Evolutionary conservation across 2,113 vertebrate species (phyloP).

Genomic region (Hemiscyllium ocellatum): DNA sequence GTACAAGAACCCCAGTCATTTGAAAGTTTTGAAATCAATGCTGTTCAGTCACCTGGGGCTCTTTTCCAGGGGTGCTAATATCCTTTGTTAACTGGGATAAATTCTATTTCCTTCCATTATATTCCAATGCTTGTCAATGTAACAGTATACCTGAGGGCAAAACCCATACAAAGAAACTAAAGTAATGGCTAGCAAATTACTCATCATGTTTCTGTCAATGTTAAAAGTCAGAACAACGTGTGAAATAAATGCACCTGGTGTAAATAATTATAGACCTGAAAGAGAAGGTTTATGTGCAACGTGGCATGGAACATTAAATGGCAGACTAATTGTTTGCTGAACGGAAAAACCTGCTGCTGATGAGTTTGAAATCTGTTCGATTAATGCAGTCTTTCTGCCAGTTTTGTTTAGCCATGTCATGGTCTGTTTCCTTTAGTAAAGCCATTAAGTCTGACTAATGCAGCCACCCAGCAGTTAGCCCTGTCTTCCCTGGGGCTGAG

Average conservation of each 20-base stretch:
- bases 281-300: constrained; percentile 37
- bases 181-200: constrained; percentile 47
- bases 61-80: constrained; percentile 42
- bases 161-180: constrained; percentile 48
- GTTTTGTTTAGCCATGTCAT: constrained; percentile 64
- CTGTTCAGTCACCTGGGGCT: constrained; percentile 42
- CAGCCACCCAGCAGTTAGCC: constrained; percentile 52
- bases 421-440: constrained; percentile 61
- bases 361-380: constrained; percentile 29
- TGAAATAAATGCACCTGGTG: constrained; percentile 53
- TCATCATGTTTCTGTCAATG: constrained; percentile 42
- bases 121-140: constrained; percentile 36
- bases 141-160: constrained; percentile 43
- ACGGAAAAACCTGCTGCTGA: constrained; percentile 36
- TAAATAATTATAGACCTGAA: constrained; percentile 50
- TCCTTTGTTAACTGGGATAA: constrained; percentile 49
- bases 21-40: constrained; percentile 39
- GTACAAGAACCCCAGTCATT: constrained; percentile 13
- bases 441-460: constrained; percentile 56
- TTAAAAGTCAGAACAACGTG: constrained; percentile 45
- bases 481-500: constrained; percentile 54
- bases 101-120: constrained; percentile 58
- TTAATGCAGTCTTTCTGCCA: constrained; percentile 38
- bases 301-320: constrained; percentile 42
- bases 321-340: constrained; percentile 43